Base-by-base conservation (phyloP, 2,797 vertebrate species). In the Centroberyx gerrardi region DNA sequence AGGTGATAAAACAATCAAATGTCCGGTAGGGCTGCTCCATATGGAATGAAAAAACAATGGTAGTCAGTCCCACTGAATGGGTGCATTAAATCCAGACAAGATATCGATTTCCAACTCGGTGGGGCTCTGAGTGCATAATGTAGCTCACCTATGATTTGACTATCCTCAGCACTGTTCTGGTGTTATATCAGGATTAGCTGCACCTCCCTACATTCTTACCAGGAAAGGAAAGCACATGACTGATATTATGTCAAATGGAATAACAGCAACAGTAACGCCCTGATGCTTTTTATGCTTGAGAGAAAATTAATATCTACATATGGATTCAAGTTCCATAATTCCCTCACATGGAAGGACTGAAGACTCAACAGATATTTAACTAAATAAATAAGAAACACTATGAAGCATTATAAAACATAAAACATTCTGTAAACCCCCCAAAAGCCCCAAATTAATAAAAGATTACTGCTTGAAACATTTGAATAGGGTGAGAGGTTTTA, bases 401-500 rank as follows among this genome's bases (percentile, higher is more conserved):
- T 44, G 40, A 10, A 13, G 40, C 40, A 14, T 10, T 10, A 44
- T 44, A 44, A 44, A 44, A 44, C 40, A 44, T 44, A 44, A 44
- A 44, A 44, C 40, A 44, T 44, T 44, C 10, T 44, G 12, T 10
- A 3, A 14, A 44, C 9, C 40, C 10, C 10, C 10, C 13, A 44
- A 44, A 44, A 40, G 38, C 5, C 12, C 40, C 18, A 53, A 44
- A 72, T 68, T 27, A 67, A 76, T 80, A 62, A 85, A 76, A 51
- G 56, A 82, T 42, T 8, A 51, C 22, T 3, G 62, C 48, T 44
- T 62, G 5, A 76, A 69, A 66, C 33, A 60, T 22, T n/a, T 31
- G 38, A 51, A 72, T 40, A 27, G 56, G 2, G n/a, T 48, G 31
- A 84, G 62, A 80, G 65, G 54, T 62, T 82, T 82, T 72, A 68